Evolutionary conservation across 2,797 vertebrate genomes (phyloP).

Genomic region (Mus minutoides): DNA sequence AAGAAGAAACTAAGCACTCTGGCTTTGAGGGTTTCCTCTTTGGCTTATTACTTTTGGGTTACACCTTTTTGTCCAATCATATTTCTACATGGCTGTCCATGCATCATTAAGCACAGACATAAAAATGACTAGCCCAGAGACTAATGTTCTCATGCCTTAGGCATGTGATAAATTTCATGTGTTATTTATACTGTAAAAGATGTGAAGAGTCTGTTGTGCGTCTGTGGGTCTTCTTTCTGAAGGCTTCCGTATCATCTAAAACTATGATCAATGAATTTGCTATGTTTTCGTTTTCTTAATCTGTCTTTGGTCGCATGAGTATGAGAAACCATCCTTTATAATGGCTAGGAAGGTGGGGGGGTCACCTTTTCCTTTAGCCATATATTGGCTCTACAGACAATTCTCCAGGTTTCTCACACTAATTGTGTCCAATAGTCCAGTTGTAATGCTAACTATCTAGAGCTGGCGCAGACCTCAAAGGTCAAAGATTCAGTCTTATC

Average conservation of each 20-base stretch:
- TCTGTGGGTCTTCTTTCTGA: background rate
- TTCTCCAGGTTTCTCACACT: background rate
- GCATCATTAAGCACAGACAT: background rate
- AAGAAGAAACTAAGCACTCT: background rate
- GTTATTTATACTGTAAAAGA: background rate
- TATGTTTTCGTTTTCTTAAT: background rate
- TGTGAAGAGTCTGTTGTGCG: background rate
- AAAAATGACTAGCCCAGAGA: slow-evolving; percentile 1
- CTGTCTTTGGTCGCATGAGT: background rate
- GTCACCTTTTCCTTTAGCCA: background rate
- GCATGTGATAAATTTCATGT: background rate
- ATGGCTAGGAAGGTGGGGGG: background rate
- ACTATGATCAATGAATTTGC: background rate
- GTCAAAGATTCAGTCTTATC: background rate
- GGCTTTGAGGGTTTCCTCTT: background rate
- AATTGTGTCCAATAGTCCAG: background rate
- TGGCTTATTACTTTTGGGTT: background rate
- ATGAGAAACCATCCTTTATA: background rate
- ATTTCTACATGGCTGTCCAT: background rate
- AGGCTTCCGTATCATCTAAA: background rate
- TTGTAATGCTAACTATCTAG: background rate
- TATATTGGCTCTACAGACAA: background rate
- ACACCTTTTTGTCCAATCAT: background rate
- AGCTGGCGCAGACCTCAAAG: background rate
- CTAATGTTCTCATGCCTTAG: background rate